These are phyloP conservation scores for Limnodromus scolopaceus DNA, from an alignment of 2,797 vertebrate species.

Conservation along the genomic window DNA sequence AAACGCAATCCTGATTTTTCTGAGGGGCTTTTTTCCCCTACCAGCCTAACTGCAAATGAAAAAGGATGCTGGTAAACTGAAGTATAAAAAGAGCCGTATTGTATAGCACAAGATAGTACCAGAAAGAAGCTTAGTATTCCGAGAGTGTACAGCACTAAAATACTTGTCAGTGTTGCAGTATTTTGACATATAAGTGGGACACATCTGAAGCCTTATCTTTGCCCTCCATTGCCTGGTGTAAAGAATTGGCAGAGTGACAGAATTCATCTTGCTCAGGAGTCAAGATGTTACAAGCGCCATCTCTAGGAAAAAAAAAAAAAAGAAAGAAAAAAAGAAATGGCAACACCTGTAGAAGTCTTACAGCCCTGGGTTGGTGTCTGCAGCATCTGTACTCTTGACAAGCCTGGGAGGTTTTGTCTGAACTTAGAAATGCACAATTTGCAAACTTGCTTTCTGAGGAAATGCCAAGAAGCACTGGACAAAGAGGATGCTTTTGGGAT, in stretches of 20 bases:
- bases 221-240: constrained; percentile 24
- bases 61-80: neutral
- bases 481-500: constrained; percentile 3
- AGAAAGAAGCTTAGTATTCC: constrained; percentile 43
- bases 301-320: neutral
- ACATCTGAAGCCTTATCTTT: constrained; percentile 53
- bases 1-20: neutral
- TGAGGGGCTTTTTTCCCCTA: neutral
- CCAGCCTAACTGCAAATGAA: neutral
- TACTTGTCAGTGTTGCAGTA: constrained; percentile 51
- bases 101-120: neutral
- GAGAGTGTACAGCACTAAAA: neutral
- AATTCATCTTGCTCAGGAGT: constrained; percentile 45
- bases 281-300: constrained; percentile 21
- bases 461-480: constrained; percentile 6
- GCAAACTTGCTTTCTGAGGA: neutral
- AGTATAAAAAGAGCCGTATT: neutral
- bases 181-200: constrained; percentile 54
- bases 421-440: constrained; percentile 9
- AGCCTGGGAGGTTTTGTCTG: neutral
- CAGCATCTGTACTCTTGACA: neutral
- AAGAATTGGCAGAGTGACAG: constrained; percentile 33
- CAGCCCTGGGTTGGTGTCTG: neutral
- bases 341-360: neutral
- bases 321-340: neutral